phyloP scores from a whole-genome alignment of 2,113 vertebrate species.

The Ptilonorhynchus violaceus region DNA sequence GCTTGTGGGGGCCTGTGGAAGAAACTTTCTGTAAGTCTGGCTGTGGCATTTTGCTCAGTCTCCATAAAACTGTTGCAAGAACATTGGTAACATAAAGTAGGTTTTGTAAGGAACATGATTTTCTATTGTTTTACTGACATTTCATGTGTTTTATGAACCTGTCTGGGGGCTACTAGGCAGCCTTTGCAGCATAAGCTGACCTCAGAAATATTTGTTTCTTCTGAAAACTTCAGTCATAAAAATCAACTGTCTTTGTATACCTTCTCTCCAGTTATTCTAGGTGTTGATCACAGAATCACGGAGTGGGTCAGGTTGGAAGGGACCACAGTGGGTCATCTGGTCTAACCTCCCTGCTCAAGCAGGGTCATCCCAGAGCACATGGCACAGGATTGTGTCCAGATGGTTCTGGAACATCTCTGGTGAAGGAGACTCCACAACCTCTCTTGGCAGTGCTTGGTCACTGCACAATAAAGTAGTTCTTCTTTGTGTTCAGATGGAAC shows the following conservation, averaged over 20 bases:
- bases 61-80: background rate
- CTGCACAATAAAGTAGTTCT: background rate
- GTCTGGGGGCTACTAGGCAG: background rate
- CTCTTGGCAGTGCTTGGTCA: accelerated
- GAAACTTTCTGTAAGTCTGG: background rate
- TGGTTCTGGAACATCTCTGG: background rate
- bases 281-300: background rate
- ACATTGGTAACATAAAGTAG: background rate
- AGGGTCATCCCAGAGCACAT: background rate
- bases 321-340: background rate
- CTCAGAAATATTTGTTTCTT: background rate
- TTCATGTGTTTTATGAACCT: conserved; percentile 5
- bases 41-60: background rate
- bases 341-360: background rate
- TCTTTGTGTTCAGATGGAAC: background rate
- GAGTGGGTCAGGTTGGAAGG: background rate
- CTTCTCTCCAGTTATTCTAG: background rate
- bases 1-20: background rate
- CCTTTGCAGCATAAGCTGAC: background rate
- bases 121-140: conserved; percentile 17
- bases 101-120: conserved; percentile 4
- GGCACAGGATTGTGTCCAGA: background rate
- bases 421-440: background rate
- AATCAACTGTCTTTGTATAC: background rate
- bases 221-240: background rate